These are phyloP conservation scores for Tuberolachnus salignus DNA, from an alignment of 2,888 invertebrate species.

Conservation along the genomic window DNA sequence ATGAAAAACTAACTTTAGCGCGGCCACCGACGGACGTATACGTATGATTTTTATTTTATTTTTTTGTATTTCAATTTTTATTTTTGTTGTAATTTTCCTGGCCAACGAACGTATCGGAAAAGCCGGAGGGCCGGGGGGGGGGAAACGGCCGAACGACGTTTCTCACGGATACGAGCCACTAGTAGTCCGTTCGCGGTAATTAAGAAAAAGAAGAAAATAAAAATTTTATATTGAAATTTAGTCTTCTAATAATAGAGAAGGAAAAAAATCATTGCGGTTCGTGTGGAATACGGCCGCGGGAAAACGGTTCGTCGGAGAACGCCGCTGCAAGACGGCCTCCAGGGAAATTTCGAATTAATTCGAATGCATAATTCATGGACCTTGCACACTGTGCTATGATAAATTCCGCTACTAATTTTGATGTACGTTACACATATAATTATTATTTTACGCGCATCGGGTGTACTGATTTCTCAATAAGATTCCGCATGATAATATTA, in stretches of 20 bases:
- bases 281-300: not conserved
- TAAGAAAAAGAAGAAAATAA: no score
- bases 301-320: conserved; percentile 4
- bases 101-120: no score
- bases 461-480: conserved; percentile 17
- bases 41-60: not conserved
- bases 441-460: not conserved
- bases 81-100: conserved; percentile 4
- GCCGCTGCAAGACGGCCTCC: not conserved
- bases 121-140: no score
- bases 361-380: conserved; percentile 41
- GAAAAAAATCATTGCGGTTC: no score
- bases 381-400: conserved; percentile 7
- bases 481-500: conserved; percentile 23
- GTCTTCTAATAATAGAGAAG: no score
- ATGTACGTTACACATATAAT: conserved; percentile 22
- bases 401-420: conserved; percentile 36
- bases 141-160: no score
- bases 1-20: conserved; percentile 40
- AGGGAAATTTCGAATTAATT: conserved; percentile 49
- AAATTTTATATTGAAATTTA: no score
- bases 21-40: not conserved
- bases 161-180: no score
- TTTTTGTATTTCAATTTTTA: conserved; percentile 22
- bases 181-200: not conserved